Evolutionary conservation across 2,888 invertebrate species (phyloP), one percentile per base, ranked within the genome.

Genomic region (Abrostola tripartita): DNA sequence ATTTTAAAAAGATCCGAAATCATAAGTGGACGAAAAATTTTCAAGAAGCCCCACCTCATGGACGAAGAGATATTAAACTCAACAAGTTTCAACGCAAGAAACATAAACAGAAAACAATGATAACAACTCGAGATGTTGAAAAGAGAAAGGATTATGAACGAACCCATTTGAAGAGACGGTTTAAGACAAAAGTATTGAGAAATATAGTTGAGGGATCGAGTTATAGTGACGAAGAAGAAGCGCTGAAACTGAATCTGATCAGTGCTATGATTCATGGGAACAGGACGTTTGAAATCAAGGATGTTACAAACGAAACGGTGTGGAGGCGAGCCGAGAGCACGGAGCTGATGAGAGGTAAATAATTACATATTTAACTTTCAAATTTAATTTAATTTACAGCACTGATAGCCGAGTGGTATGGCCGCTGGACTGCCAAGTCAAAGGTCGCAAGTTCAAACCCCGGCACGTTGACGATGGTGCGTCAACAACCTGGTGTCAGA

Each of bases 201-300:
- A 62, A 12, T 7, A 62, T 71, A 0, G 50, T 55, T 0, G 69
- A 68, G 6, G 69, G 44, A 5, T 71, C 74, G 0, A 71, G 68
- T 7, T 68, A 67, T 7, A 73, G 71, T 36, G 71, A 71, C 6
- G 71, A 73, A 1, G 71, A 71, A 6, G 58, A 36, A 0, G 40
- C 49, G 0, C 12, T 71, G 35, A 68, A 36, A 11, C 49, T 36
- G 10, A 68, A 68, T 8, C 12, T 71, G 7, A 14, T 50, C 0
- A 24, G 8, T n/a, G 68, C 71, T 11, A 11, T 71, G 5, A 36
- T 51, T 1, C 9, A 54, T n/a, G 11, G 12, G 0, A 66, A 58
- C 5, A 38, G 1, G 5, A 55, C 42, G 1, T 54, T 42, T 42
- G 10, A 54, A 10, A 6, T 11, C 6, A 50, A 6, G 6, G 50